Percentiles rank a stretch among this genome's conserved stretches.
phyloP scores from a whole-genome alignment of 2,113 vertebrate species.

The Tichodroma muraria region DNA sequence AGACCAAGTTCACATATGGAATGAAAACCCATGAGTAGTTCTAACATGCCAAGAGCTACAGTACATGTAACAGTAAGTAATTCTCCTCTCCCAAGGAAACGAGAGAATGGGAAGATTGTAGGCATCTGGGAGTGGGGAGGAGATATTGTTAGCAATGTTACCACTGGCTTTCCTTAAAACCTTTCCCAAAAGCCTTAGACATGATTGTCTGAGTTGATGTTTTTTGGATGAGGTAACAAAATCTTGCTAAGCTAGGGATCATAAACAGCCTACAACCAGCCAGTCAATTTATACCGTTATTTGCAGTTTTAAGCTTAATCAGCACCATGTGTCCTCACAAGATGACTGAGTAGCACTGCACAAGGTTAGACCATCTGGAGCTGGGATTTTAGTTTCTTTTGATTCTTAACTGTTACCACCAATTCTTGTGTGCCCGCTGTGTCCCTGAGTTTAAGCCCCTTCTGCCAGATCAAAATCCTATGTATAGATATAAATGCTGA shows the following conservation, averaged over 20 bases:
- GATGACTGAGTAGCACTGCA: neutral
- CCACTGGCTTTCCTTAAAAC: neutral
- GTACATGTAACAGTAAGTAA: neutral
- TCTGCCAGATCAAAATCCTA: neutral
- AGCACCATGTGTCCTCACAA: slow-evolving; percentile 33
- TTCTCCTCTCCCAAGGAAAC: neutral
- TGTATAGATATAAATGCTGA: neutral
- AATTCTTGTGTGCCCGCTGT: neutral
- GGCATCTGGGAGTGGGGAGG: neutral
- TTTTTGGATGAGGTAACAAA: slow-evolving; percentile 42
- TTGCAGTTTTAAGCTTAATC: slow-evolving; percentile 34
- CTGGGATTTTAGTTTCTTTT: neutral
- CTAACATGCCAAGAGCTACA: neutral
- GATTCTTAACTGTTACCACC: neutral
- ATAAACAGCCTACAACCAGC: slow-evolving; percentile 40
- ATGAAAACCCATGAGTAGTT: neutral
- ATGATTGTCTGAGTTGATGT: neutral
- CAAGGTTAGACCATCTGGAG: slow-evolving; percentile 33
- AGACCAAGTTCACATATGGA: neutral
- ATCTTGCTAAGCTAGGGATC: neutral
- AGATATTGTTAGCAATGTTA: neutral
- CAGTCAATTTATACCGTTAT: slow-evolving; percentile 19
- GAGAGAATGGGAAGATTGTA: neutral
- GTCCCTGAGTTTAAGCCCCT: neutral
- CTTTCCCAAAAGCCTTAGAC: neutral